Base-by-base conservation (phyloP, 2,113 vertebrate species). In the Callaeas wilsoni region DNA sequence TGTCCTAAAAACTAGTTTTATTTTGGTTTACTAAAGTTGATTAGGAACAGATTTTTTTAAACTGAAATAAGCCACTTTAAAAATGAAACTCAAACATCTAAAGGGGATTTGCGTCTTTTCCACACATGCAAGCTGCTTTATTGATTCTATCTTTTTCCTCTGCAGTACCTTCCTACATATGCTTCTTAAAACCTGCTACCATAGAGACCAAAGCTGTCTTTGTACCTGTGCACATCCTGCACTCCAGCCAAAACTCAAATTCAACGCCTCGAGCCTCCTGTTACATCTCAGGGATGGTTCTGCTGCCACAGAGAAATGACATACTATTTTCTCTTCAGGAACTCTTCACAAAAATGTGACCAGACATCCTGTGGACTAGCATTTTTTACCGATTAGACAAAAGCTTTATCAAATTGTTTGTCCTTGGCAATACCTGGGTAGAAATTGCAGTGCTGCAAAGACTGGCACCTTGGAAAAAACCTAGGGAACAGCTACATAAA, bases 1-100 rank as follows among this genome's bases (percentile, higher is more conserved):
- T 96, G 93, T 94, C 88, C 96, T 89, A 94, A 92, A 95, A 97
- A 92, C 76, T 89, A 84, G 88, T 84, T 96, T 93, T 94, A 95
- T 95, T 96, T 96, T 96, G 80, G 96, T 96, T 97, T 97, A 89
- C 88, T 94, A 71, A 95, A 84, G 68, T 82, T 96, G 84, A 97
- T 95, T 96, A 67, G 65, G 88, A 96, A 96, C 94, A 96, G 93
- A 90, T 93, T 95, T 85, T 86, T 92, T n/a, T 83, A 16, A 87
- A 91, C 85, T 78, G 60, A 96, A 96, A 94, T 89, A 94, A 96
- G 76, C 88, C 85, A 95, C 71, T 96, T 86, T 84, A 57, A 79
- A 96, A 91, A 94, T 56, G 80, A 90, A 96, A 94, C 90, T 78
- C 35, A 25, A 94, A 94, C 73, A 90, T 96, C 93, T 95, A 90